Conservation (phyloP, 2,888 invertebrate species). For the Urechis unicinctus region DNA sequence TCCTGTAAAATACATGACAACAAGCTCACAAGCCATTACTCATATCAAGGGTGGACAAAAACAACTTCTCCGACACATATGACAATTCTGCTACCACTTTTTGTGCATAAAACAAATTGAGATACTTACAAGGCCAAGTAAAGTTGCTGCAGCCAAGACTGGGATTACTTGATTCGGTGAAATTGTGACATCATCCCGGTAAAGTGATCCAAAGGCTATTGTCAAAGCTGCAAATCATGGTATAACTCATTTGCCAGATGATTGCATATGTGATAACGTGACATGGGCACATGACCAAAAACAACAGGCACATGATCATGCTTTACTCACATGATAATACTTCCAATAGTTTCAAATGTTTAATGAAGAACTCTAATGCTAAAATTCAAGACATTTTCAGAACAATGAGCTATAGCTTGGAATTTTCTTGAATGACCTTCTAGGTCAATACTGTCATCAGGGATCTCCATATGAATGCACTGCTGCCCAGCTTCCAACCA, state of each 20-base stretch:
- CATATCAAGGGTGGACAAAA: too few relatives aligned
- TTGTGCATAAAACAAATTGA: not conserved
- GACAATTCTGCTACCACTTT: too few relatives aligned
- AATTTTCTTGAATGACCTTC: too few relatives aligned
- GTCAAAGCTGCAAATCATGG: slow-evolving; percentile 57
- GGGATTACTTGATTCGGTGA: slow-evolving; percentile 64
- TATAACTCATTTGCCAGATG: not conserved
- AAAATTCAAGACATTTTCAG: too few relatives aligned
- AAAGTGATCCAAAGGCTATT: slow-evolving; percentile 69
- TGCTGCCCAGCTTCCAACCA: slow-evolving; percentile 68
- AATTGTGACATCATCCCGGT: slow-evolving; percentile 67
- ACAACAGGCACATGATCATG: too few relatives aligned
- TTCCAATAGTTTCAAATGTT: too few relatives aligned
- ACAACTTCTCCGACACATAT: too few relatives aligned
- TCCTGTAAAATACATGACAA: slow-evolving; percentile 51
- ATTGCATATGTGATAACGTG: too few relatives aligned
- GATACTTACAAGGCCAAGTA: slow-evolving; percentile 60
- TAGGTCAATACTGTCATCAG: slow-evolving; percentile 65
- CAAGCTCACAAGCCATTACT: not conserved
- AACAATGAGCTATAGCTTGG: too few relatives aligned
- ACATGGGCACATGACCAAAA: too few relatives aligned
- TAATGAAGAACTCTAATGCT: too few relatives aligned
- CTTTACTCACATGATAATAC: too few relatives aligned
- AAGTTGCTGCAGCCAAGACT: slow-evolving; percentile 66
- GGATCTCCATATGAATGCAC: slow-evolving; percentile 63